A percentile compares a stretch with the other conserved stretches of the same genome.
Evolutionary conservation across 2,888 invertebrate species (phyloP).

Genomic region (Plagodis pulveraria): DNA sequence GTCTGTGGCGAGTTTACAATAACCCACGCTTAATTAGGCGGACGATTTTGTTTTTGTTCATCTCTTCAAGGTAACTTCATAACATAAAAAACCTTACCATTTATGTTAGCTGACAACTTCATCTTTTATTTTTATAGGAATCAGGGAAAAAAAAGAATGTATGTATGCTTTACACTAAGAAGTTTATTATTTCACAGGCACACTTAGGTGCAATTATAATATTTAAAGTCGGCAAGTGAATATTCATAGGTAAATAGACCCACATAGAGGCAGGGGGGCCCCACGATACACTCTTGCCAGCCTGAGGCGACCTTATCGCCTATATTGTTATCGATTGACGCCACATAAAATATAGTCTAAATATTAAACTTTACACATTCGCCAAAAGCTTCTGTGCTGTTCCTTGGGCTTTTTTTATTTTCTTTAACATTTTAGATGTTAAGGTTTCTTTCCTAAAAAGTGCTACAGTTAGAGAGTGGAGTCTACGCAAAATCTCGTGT

Average conservation of each 20-base stretch:
- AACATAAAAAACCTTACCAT: no score
- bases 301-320: slow-evolving; percentile 38
- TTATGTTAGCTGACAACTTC: no score
- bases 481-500: slow-evolving; percentile 5
- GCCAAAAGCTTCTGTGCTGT: slow-evolving; percentile 67
- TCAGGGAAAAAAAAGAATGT: slow-evolving; percentile 23
- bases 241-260: slow-evolving; percentile 52
- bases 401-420: slow-evolving; percentile 59
- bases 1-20: no score
- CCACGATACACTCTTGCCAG: slow-evolving; percentile 45
- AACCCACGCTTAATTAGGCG: no score
- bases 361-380: slow-evolving; percentile 59
- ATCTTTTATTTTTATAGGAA: not conserved
- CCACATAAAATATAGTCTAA: slow-evolving; percentile 50
- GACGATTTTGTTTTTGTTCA: no score
- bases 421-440: slow-evolving; percentile 59
- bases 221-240: slow-evolving; percentile 61
- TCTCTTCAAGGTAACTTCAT: no score
- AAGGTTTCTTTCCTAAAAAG: slow-evolving; percentile 43
- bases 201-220: slow-evolving; percentile 65
- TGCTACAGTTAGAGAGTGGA: slow-evolving; percentile 27
- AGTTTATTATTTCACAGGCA: slow-evolving; percentile 77
- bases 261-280: slow-evolving; percentile 37
- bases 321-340: slow-evolving; percentile 45
- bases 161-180: slow-evolving; percentile 75